These are phyloP conservation scores for Mythimna loreyi DNA, from an alignment of 2,888 invertebrate genomes.

Conservation along the genomic window DNA sequence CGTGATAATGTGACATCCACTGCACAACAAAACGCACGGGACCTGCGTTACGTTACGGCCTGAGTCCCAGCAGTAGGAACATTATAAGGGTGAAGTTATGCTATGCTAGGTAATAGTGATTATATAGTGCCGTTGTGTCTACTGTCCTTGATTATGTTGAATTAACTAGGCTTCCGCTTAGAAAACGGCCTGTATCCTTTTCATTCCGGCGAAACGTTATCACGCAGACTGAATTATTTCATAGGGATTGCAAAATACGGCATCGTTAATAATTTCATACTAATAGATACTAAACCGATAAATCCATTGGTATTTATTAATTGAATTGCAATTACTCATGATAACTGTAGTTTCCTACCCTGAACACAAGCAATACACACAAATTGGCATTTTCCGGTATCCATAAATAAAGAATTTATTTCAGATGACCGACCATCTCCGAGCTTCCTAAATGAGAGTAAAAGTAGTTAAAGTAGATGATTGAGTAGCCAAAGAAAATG, in stretches of 20 bases:
- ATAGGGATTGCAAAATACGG: conserved; percentile 45
- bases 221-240: conserved; percentile 38
- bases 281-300: conserved; percentile 15
- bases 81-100: too few relatives aligned
- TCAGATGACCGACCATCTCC: not conserved
- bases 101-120: not conserved
- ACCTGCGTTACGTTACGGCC: too few relatives aligned
- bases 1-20: too few relatives aligned
- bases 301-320: conserved; percentile 26
- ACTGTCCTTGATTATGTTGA: conserved; percentile 42
- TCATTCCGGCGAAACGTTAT: conserved; percentile 47
- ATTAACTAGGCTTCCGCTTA: conserved; percentile 67
- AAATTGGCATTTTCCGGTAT: not conserved
- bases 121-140: not conserved
- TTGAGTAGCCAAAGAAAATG: not conserved
- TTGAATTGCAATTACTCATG: conserved; percentile 35
- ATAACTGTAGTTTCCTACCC: conserved; percentile 8
- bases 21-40: too few relatives aligned
- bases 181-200: conserved; percentile 68
- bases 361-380: not conserved
- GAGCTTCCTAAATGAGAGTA: not conserved
- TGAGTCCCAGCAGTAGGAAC: too few relatives aligned
- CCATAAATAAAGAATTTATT: not conserved
- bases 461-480: not conserved
- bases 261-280: conserved; percentile 36